These are phyloP conservation scores for Seira ritae DNA, from an alignment of 2,888 invertebrate species.

Conservation along the genomic window DNA sequence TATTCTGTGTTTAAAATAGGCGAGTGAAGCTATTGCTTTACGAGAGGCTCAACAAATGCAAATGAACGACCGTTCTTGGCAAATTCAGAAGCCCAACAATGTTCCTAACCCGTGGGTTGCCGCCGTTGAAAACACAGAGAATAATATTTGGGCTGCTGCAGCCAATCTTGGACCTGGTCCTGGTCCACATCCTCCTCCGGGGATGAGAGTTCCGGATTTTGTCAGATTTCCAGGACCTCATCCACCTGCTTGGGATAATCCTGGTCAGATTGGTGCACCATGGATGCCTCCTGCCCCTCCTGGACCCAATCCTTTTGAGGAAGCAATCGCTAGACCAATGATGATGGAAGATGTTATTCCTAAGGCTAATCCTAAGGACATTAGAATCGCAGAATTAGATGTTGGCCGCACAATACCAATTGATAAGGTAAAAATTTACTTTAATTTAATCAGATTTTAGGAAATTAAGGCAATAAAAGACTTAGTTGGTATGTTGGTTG, in stretches of 20 bases:
- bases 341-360: conserved; percentile 64
- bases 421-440: conserved; percentile 63
- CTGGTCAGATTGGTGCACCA: conserved; percentile 26
- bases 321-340: conserved; percentile 57
- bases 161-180: conserved; percentile 15
- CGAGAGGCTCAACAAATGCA: conserved; percentile 80
- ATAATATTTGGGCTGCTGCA: conserved; percentile 44
- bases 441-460: too few relatives aligned
- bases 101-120: conserved; percentile 69
- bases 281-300: conserved; percentile 53
- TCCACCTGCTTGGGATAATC: conserved; percentile 41
- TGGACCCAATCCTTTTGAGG: conserved; percentile 72
- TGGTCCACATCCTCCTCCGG: conserved; percentile 5
- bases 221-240: conserved; percentile 32
- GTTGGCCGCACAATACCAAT: conserved; percentile 67
- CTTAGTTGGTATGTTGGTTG: too few relatives aligned
- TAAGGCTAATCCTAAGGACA: conserved; percentile 58
- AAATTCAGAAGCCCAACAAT: not conserved
- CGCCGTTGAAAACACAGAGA: conserved; percentile 33
- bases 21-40: conserved; percentile 83
- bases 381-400: conserved; percentile 64
- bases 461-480: too few relatives aligned
- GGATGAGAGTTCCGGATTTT: conserved; percentile 42
- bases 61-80: conserved; percentile 51
- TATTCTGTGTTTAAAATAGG: conserved; percentile 76